These are phyloP conservation scores for Lonchura striata DNA, from an alignment of 2,113 vertebrate species.

Conservation along the genomic window DNA sequence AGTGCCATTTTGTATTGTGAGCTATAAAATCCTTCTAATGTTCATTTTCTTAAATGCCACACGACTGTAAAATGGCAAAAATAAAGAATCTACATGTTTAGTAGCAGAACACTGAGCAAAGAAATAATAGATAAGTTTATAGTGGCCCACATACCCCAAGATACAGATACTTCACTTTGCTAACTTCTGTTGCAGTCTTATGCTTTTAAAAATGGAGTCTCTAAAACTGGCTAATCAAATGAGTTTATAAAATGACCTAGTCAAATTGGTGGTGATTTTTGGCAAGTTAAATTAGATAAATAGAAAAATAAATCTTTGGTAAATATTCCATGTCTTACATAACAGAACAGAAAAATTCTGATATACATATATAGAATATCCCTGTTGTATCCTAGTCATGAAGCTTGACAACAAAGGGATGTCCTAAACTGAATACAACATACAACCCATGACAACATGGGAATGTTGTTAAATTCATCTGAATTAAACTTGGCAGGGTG, in stretches of 20 bases:
- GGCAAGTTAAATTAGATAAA: not conserved
- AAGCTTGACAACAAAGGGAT: not conserved
- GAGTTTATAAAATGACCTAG: not conserved
- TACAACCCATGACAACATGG: not conserved
- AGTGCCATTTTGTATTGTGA: not conserved
- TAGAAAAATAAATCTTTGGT: not conserved
- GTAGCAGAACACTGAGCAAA: not conserved
- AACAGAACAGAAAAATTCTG: not conserved
- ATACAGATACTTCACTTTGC: not conserved
- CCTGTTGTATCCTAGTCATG: not conserved
- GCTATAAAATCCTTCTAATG: constrained; percentile 16
- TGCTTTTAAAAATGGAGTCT: not conserved
- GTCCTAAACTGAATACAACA: not conserved
- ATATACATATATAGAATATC: not conserved
- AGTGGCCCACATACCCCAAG: not conserved
- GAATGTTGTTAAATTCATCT: not conserved
- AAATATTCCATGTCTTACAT: not conserved
- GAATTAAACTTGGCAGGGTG: not conserved
- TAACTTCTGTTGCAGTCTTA: not conserved
- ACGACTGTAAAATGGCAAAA: not conserved
- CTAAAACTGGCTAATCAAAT: not conserved
- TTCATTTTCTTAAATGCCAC: constrained; percentile 5
- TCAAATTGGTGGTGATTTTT: not conserved
- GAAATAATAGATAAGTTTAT: not conserved
- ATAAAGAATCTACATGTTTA: not conserved